Evolutionary conservation across 1,140 invertebrate species (phyloP), one percentile per base, ranked within the genome.

Genomic region (Eupristina koningsbergeri): DNA sequence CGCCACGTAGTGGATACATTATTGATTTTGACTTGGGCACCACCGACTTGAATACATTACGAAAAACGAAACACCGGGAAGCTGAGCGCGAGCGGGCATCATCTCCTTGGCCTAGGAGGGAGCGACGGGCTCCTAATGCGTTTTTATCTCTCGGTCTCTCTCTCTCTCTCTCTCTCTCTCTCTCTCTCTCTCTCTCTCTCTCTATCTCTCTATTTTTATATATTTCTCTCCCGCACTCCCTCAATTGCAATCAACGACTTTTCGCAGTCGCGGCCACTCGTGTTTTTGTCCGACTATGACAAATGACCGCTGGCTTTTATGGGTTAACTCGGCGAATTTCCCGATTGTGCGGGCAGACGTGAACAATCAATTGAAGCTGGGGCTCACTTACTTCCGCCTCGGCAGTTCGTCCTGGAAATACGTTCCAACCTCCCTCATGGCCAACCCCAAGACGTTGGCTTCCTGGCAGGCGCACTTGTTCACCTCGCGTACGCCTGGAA

Each of bases 391-490:
- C 22, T 58, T 58, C 53, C 53, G 53, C 26, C 22, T 58, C 53
- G 53, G 53, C 53, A 3, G 31, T 0, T 19, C 64, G 31, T 31
- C 69, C 69, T 73, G 45, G 45, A 73, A 73, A 73, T 73, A 73
- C 39, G 45, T 73, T 73, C 45, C 26, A 41, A 15, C 69, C 17
- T 2, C 67, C 67, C 39, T 26, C 67, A 19, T 3, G 64, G 64
- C 6, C 64, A 71, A 22, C 41, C 67, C 53, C 5, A 19, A 22
- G 53, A 3, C 36, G 67, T 22, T 41, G 41, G 36, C 22, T 41
- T 71, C 67, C 22, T 64, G 39, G 19, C 67, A 19, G 26, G 61
- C 50, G 81, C 74, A 77, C 61, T 77, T 83, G 81, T 76, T 61
- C 29, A 41, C 73, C 26, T 61, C 29, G 58, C 73, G 47, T 22